Base-by-base conservation (phyloP, 2,888 invertebrate species). In the Hetaerina titia region DNA sequence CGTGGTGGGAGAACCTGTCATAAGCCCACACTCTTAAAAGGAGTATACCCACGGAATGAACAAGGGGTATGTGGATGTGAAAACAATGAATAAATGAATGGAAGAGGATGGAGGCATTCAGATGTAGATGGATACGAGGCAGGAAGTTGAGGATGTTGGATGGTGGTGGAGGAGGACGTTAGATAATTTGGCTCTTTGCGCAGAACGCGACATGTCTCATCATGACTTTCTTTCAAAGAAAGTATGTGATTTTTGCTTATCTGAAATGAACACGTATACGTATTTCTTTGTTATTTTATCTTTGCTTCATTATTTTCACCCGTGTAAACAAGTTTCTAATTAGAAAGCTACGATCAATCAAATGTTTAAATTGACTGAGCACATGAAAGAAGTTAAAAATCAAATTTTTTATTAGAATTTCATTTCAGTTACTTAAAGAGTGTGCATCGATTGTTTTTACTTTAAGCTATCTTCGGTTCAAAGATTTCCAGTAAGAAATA, bases 51-150 rank as follows among this genome's bases (percentile, higher is more conserved):
- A 56, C 89, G 58, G 89, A 89, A 89, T 89, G 57, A n/a, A 58
- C 89, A 89, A 89, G 89, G 89, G 89, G 58, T n/a, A 89, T 15
- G 57, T 89, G 57, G n/a, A n/a, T 89, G 89, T 58, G 57, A 15
- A 89, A 58, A 89, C 89, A 89, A 58, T 89, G 89, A 89, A 89
- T 89, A 89, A 89, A 89, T 89, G 89, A 89, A 89, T 89, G 89
- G 22, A 22, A 11, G 89, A 89, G n/a, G 89, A 58, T 22, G 19
- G 56, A 58, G 25, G 19, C 22, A 89, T 56, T 56, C 89, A n/a
- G 56, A 89, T 7, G 57, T 8, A 13, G n/a, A 81, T 25, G 31
- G 81, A 13, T n/a, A 31, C 31, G 81, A 56, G 89, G 58, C 57
- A 89, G 89, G 89, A 89, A 81, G 81, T 22, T 13, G 25, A n/a